These are phyloP conservation scores for Orchesella cincta DNA, from an alignment of 1,140 invertebrate genomes.

Conservation along the genomic window DNA sequence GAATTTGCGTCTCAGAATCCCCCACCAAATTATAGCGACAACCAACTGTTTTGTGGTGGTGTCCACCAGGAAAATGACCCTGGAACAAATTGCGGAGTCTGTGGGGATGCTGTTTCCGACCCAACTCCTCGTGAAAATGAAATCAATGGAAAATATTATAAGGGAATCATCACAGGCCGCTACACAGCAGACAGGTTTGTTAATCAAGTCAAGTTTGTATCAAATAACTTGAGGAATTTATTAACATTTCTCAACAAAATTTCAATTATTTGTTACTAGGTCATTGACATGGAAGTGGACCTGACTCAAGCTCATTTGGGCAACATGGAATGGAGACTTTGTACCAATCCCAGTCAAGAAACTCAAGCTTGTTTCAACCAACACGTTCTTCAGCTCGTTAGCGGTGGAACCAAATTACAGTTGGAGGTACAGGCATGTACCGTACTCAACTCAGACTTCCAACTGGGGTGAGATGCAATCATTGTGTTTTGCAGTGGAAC, in stretches of 20 bases:
- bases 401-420: slow-evolving; percentile 51
- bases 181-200: slow-evolving; percentile 49
- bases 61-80: slow-evolving; percentile 22
- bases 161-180: slow-evolving; percentile 53
- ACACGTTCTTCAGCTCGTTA: slow-evolving; percentile 52
- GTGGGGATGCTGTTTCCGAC: slow-evolving; percentile 54
- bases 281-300: slow-evolving; percentile 14
- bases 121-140: slow-evolving; percentile 53
- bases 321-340: slow-evolving; percentile 15
- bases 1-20: slow-evolving; percentile 44
- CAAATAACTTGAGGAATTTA: too few species aligned
- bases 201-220: too few species aligned
- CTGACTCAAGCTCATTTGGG: background rate
- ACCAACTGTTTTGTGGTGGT: slow-evolving; percentile 48
- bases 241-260: too few species aligned
- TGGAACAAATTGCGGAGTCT: slow-evolving; percentile 55
- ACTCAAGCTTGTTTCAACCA: slow-evolving; percentile 56
- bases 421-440: background rate
- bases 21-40: slow-evolving; percentile 54
- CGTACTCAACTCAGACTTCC: background rate
- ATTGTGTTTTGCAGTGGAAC: slow-evolving; percentile 19
- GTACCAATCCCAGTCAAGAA: slow-evolving; percentile 36
- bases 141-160: slow-evolving; percentile 55
- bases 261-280: background rate
- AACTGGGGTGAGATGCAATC: background rate